Percentiles rank a stretch among this genome's conserved stretches.
Evolutionary conservation across 1,140 invertebrate species (phyloP).

Genomic region (Lordiphosa stackelbergi): DNA sequence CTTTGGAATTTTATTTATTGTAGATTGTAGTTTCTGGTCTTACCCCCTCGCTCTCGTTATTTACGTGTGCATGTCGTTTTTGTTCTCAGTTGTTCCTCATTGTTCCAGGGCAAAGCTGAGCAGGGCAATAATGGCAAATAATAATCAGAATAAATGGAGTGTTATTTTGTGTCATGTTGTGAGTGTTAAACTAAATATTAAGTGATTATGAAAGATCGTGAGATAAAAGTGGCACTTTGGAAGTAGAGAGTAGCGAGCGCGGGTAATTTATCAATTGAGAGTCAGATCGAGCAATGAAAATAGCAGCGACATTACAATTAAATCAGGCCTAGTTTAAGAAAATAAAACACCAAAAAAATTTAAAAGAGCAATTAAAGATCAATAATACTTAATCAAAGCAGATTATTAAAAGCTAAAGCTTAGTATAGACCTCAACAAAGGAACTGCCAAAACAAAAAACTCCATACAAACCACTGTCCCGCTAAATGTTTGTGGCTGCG

Average conservation of each 20-base stretch:
- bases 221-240: conserved; percentile 2
- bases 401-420: too few species aligned
- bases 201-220: conserved; percentile 4
- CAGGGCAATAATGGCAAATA: conserved; percentile 49
- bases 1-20: conserved; percentile 62
- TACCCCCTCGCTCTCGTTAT: conserved; percentile 10
- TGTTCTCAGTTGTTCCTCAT: conserved; percentile 6
- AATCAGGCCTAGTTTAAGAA: too few species aligned
- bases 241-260: neutral
- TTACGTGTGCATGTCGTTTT: conserved; percentile 22
- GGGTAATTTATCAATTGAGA: too few species aligned
- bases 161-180: conserved; percentile 27
- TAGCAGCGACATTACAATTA: too few species aligned
- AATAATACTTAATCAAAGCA: too few species aligned
- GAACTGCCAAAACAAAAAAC: too few species aligned
- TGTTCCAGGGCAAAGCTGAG: conserved; percentile 13
- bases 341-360: too few species aligned
- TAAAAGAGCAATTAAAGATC: too few species aligned
- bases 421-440: too few species aligned
- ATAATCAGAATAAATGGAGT: conserved; percentile 61
- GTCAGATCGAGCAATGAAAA: too few species aligned
- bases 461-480: too few species aligned
- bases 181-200: conserved; percentile 23
- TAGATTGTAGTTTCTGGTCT: conserved; percentile 31
- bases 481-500: too few species aligned